phyloP scores from a whole-genome alignment of 1,140 invertebrate genomes.

The Drosophila hydei region DNA sequence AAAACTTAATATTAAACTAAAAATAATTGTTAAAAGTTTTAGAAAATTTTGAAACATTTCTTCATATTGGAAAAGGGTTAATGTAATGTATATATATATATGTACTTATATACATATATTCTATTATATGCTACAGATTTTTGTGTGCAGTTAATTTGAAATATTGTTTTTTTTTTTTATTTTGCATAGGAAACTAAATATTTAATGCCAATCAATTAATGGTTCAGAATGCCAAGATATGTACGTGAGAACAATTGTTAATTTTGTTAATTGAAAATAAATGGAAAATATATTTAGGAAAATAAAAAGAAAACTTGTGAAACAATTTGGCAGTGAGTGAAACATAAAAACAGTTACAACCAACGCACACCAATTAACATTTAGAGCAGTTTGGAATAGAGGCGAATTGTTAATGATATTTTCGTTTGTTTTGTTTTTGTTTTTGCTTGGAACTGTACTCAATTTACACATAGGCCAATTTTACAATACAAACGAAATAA shows the following conservation, averaged over 20 bases:
- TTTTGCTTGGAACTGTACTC: conserved; percentile 12
- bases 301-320: conserved; percentile 23
- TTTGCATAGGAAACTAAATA: conserved; percentile 36
- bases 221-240: conserved; percentile 9
- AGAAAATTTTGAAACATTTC: too few relatives aligned
- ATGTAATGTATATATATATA: conserved; percentile 5
- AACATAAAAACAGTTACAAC: conserved; percentile 48
- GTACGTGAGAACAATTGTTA: conserved; percentile 18
- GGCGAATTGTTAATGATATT: conserved; percentile 46
- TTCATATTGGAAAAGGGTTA: too few relatives aligned
- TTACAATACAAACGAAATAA: too few relatives aligned
- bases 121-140: conserved; percentile 50
- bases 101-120: not conserved
- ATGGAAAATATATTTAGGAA: conserved; percentile 49
- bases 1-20: conserved; percentile 2
- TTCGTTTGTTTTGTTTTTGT: not conserved
- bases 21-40: too few relatives aligned
- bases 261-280: conserved; percentile 22
- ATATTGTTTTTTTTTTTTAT: conserved; percentile 7
- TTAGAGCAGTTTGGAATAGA: conserved; percentile 63
- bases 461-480: conserved; percentile 58
- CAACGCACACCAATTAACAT: conserved; percentile 82
- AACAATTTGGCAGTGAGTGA: conserved; percentile 37
- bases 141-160: conserved; percentile 63
- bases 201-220: conserved; percentile 39